Percentiles rank a stretch among this genome's conserved stretches.
phyloP scores from a whole-genome alignment of 2,113 vertebrate genomes.

The Sminthopsis crassicaudata region DNA sequence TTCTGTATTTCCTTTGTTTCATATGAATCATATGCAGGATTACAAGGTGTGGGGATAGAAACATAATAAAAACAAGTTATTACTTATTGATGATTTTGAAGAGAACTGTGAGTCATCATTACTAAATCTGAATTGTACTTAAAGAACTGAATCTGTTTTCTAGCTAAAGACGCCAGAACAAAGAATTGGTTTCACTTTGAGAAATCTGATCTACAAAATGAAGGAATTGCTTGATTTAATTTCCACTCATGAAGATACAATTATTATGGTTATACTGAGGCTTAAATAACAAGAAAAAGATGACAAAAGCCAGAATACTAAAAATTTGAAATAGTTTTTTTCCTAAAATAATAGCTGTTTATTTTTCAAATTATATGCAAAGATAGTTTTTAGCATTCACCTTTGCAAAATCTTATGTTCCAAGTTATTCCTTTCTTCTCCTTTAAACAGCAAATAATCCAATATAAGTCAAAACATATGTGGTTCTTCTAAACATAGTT shows the following conservation, averaged over 20 bases:
- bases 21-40: not conserved
- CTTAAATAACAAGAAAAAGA: conserved; percentile 51
- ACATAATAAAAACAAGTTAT: not conserved
- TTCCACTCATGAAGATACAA: conserved; percentile 21
- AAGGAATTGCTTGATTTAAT: conserved; percentile 47
- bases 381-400: too few species aligned
- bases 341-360: too few species aligned
- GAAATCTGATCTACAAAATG: conserved; percentile 40
- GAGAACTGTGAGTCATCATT: not conserved
- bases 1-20: not conserved
- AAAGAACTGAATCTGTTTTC: conserved; percentile 24
- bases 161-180: conserved; percentile 34
- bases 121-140: conserved; percentile 15
- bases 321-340: conserved; percentile 48
- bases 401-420: too few species aligned
- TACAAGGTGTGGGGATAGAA: conserved; percentile 19
- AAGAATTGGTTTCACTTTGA: conserved; percentile 38
- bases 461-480: too few species aligned
- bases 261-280: conserved; percentile 24
- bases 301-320: conserved; percentile 3
- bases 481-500: too few species aligned
- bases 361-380: too few species aligned
- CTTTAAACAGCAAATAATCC: too few species aligned
- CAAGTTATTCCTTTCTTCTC: too few species aligned
- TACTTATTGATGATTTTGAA: not conserved